Evolutionary conservation across 2,797 vertebrate genomes (phyloP), one percentile per base, ranked within the genome.

Genomic region (Sebastes nivosus): DNA sequence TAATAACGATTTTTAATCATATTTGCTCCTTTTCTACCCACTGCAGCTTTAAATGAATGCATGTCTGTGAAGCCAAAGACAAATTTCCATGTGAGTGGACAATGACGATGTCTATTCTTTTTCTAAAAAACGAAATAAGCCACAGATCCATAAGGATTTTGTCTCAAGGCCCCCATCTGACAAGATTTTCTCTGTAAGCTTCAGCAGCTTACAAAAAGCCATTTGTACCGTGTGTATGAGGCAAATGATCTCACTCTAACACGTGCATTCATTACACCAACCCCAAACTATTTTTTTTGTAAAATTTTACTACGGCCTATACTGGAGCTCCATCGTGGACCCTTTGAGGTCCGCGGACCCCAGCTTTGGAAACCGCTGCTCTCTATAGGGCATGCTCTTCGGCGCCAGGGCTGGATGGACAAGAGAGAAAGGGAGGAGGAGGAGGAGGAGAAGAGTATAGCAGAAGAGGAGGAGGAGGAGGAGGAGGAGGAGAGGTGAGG

Each of bases 401-500:
- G 54, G 75, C 65, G 57, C 60, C 71, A 79, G 69, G 82, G 79
- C 66, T 75, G 83, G 57, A 83, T 16, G 81, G 64, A 66, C 58
- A 77, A 32, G n/a, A 84, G 77, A 74, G 71, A 74, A 67, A 32
- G 57, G 50, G 18, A 34, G 29, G n/a, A 27, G 46, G 25, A 32
- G 36, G 34, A 71, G 50, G 34, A 71, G 55, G 60, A 68, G 77
- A 60, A 58, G 50, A 20, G 42, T 46, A 16, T 16, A 46, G 16
- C 42, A 46, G 14, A 46, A 24, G 64, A 76, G 50, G 64, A 74
- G 36, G 72, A 76, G 36, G 36, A 32, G 46, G 30, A 80, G 67
- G 30, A 80, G 69, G 75, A 79, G 58, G 69, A 70, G 58, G 69
- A 70, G 80, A 90, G 92, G 91, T 90, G 92, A 93, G 89, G 93